These are phyloP conservation scores for Gymnodraco acuticeps DNA, from an alignment of 2,797 vertebrate species.

Conservation along the genomic window DNA sequence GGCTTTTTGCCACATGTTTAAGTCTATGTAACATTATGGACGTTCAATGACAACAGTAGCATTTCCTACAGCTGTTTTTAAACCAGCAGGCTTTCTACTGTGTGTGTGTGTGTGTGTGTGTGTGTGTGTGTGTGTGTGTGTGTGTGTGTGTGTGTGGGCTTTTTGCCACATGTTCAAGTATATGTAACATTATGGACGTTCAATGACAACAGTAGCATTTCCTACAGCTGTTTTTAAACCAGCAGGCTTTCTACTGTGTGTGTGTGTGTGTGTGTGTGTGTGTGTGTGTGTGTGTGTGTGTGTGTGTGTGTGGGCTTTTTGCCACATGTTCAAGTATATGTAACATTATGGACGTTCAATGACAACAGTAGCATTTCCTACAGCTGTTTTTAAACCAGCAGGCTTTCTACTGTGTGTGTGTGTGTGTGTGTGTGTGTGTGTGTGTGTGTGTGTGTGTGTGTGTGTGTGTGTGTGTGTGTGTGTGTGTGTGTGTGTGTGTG, in stretches of 20 bases:
- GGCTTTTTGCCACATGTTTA: neutral
- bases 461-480: too few species aligned
- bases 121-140: too few species aligned
- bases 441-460: too few species aligned
- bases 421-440: too few species aligned
- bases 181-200: constrained; percentile 15
- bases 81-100: neutral
- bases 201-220: neutral
- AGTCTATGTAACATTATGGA: constrained; percentile 8
- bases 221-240: constrained; percentile 10
- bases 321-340: neutral
- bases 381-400: constrained; percentile 15
- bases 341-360: constrained; percentile 13
- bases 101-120: too few species aligned
- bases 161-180: neutral
- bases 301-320: neutral
- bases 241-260: neutral
- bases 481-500: neutral
- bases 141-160: neutral
- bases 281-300: too few species aligned
- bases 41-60: neutral
- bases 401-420: neutral
- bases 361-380: neutral
- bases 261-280: too few species aligned
- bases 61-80: constrained; percentile 6